Base-by-base conservation (phyloP, 1,140 invertebrate species). In the Lasioglossum baleicum region DNA sequence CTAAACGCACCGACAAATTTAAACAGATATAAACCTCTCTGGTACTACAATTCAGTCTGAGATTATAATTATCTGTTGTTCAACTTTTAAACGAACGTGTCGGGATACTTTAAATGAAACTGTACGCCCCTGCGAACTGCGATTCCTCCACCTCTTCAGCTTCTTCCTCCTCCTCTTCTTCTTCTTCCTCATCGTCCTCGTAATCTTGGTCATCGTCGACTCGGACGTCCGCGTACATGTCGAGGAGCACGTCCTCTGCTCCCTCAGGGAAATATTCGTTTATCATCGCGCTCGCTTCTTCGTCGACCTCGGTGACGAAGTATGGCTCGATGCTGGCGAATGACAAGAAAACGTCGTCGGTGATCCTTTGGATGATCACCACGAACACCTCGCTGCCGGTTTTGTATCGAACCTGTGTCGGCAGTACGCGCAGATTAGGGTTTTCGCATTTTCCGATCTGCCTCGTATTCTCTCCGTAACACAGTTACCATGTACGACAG, bases 321-420 rank as follows among this genome's bases (percentile, higher is more conserved):
- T 88, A 88, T 0, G 91, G 88, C 11, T 89, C 77, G 67, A 86
- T 91, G 26, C 89, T 88, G 22, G 90, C 90, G 35, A 91, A 92
- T 26, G 89, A 83, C 26, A 92, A 67, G 22, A 92, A 92, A 13
- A 70, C 84, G 31, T 91, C 89, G 20, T 91, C 91, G 73, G 79
- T 89, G 8, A 89, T 31, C 58, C 84, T 85, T 26, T 74, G 80
- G 5, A 90, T 10, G 35, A 92, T 83, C 5, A 91, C 67, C 0
- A 91, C 81, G 77, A 91, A 88, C 20, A 92, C 75, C 81, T 92
- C 91, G 35, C 10, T 48, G 7, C 88, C 90, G 15, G 88, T 89
- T 82, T 87, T 90, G n/a, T 83, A 64, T 64, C 85, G 86, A 20
- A 88, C 75, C 91, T 91, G 44, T 48, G 44, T 3, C 35, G 35